Base-by-base conservation (phyloP, 2,888 invertebrate species). In the Melinaea marsaeus region DNA sequence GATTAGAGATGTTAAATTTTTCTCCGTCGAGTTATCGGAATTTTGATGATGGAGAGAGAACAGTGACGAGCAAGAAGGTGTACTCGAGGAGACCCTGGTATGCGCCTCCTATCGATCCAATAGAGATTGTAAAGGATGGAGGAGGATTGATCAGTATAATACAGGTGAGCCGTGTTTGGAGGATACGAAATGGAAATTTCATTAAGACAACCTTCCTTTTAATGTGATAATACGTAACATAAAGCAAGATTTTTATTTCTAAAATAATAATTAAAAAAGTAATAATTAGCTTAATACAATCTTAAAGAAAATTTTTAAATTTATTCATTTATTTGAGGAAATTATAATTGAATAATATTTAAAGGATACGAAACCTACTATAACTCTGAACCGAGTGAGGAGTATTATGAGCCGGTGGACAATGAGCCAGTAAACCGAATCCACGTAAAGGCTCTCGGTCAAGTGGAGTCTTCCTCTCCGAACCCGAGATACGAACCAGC, bases 1-100 rank as follows among this genome's bases (percentile, higher is more conserved):
- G 89, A 75, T 79, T 82, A 88, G 90, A 84, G 84, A 90, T 90
- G 90, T 81, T 90, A 88, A 90, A 90, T 83, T 78, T 84, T 81
- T 86, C 88, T 65, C 89, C 90, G 67, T 73, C 83, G 48, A 79
- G 79, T 79, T 87, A 83, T 77, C 79, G 79, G 72, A 81, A 83
- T 73, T 79, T 80, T 82, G 85, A 85, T 68, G 84, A 78, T 65
- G 83, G 77, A 70, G 84, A 82, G 66, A 79, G 84, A 61, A 79
- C 82, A 69, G 83, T 84, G 69, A 88, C 79, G 69, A 85, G 78
- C 47, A 89, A 88, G 80, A 89, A 89, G 73, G 80, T 89, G 33
- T 86, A 88, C 65, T 86, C 88, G 35, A 75, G 87, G 66, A 73
- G 90, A 67, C 88, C 86, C 61, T 90, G 90, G 90, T 90, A 89